phyloP scores from a whole-genome alignment of 2,113 vertebrate genomes.

The Setophaga kirtlandii region DNA sequence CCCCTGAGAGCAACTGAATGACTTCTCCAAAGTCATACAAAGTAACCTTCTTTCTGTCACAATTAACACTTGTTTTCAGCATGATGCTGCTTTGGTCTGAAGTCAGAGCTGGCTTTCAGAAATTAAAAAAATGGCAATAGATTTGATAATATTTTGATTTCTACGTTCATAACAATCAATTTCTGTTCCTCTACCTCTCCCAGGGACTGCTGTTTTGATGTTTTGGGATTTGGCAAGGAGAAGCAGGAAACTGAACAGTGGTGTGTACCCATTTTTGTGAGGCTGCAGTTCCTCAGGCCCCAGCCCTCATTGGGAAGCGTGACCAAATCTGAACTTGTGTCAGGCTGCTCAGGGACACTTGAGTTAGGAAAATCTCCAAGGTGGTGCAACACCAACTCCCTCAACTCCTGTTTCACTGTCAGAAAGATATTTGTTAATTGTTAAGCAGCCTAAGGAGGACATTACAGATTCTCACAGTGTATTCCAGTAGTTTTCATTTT shows the following conservation, averaged over 20 bases:
- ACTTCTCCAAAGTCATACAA: neutral
- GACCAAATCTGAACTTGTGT: neutral
- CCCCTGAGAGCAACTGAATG: neutral
- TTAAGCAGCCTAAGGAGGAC: neutral
- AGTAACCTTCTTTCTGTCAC: neutral
- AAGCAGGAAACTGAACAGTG: neutral
- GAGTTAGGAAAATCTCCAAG: accelerated
- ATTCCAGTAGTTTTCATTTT: neutral
- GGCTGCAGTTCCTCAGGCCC: neutral
- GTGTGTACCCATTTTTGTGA: neutral
- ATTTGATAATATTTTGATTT: neutral
- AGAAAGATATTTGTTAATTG: neutral
- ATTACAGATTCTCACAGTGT: neutral
- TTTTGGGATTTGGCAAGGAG: neutral
- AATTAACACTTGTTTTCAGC: neutral
- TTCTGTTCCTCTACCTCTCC: neutral
- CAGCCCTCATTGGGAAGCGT: neutral
- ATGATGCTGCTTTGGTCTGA: neutral
- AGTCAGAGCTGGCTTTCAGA: neutral
- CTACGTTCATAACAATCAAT: neutral
- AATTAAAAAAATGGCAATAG: neutral
- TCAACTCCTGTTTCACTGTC: neutral
- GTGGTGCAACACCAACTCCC: neutral
- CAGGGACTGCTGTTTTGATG: neutral
- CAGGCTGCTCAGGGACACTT: neutral